Evolutionary conservation across 2,797 vertebrate species (phyloP).

Genomic region (Gymnothorax reevesii): DNA sequence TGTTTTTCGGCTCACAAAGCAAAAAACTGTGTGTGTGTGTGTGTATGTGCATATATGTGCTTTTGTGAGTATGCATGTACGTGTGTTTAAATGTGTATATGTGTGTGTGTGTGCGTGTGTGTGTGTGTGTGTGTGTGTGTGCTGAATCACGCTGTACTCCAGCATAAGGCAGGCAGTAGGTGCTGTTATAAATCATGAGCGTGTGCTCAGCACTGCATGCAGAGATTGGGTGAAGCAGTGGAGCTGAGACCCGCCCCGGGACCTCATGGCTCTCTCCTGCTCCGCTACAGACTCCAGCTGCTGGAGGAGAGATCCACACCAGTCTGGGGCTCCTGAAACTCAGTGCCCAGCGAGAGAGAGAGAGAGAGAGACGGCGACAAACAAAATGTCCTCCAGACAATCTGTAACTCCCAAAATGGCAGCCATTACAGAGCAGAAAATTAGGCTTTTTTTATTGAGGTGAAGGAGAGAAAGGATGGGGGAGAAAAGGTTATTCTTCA

Average conservation of each 20-base stretch:
- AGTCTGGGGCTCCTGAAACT: conserved; percentile 45
- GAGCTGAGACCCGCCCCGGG: conserved; percentile 41
- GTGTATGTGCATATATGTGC: neutral
- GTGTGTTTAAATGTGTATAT: too few species aligned
- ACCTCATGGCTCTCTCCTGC: neutral
- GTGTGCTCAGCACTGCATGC: neutral
- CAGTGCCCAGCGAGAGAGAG: conserved; percentile 50
- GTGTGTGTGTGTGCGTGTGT: too few species aligned
- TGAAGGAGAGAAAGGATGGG: conserved; percentile 1
- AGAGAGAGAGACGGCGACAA: conserved; percentile 51
- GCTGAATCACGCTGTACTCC: neutral
- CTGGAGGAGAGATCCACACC: conserved; percentile 36
- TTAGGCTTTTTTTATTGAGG: conserved; percentile 7
- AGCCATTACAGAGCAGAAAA: conserved; percentile 33
- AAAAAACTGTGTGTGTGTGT: neutral
- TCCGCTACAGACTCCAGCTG: conserved; percentile 13
- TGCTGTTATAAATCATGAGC: neutral
- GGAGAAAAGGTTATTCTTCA: conserved; percentile 41
- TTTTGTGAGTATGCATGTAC: too few species aligned
- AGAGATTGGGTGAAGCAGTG: neutral
- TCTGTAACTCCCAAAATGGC: conserved; percentile 49
- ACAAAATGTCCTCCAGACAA: conserved; percentile 54
- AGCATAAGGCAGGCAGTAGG: neutral
- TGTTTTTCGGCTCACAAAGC: neutral
- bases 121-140: neutral